Conservation (phyloP, 2,888 invertebrate species). For the Abrostola tripartita region DNA sequence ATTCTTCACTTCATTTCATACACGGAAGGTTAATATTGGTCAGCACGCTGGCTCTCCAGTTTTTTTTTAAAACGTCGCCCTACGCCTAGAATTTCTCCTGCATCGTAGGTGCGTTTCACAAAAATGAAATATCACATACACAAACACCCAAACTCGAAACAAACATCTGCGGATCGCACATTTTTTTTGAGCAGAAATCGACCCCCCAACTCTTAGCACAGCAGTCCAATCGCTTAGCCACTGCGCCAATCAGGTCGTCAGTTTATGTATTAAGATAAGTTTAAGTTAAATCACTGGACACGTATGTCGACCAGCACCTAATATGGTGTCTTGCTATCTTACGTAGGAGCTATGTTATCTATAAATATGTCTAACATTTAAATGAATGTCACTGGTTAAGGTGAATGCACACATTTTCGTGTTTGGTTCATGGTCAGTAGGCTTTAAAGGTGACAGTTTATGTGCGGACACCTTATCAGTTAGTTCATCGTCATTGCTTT, state of each 20-base stretch:
- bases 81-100: no score
- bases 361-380: conserved; percentile 29
- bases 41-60: neutral
- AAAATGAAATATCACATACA: no score
- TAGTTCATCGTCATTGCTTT: neutral
- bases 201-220: no score
- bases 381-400: conserved; percentile 28
- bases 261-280: neutral
- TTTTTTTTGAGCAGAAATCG: no score
- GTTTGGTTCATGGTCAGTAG: conserved; percentile 14
- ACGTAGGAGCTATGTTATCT: conserved; percentile 27
- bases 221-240: no score
- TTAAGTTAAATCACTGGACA: conserved; percentile 36
- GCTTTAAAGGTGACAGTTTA: neutral
- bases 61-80: no score
- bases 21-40: no score
- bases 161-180: no score
- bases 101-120: no score
- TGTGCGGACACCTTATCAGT: neutral
- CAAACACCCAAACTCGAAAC: no score
- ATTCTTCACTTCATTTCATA: no score
- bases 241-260: no score
- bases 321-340: conserved; percentile 24
- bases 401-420: conserved; percentile 30
- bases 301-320: conserved; percentile 12